A percentile compares a stretch with the other conserved stretches of the same genome.
These are phyloP conservation scores for Macroramphosus scolopax DNA, from an alignment of 2,797 vertebrate genomes.

Conservation along the genomic window DNA sequence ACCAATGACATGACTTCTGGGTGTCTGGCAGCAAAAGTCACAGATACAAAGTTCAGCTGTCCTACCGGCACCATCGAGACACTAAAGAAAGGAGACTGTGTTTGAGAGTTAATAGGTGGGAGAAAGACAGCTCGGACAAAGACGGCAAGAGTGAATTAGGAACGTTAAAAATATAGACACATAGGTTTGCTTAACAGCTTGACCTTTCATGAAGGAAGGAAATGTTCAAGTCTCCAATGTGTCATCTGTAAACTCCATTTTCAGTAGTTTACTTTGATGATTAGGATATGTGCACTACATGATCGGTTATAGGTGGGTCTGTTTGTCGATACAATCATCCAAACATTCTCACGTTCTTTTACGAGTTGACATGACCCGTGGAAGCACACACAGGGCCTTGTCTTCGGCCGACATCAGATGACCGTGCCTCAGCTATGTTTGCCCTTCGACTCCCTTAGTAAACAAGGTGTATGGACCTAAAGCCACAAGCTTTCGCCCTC, in stretches of 20 bases:
- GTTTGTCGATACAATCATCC: not conserved
- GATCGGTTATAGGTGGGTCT: no score
- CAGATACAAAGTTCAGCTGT: constrained; percentile 37
- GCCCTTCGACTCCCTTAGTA: constrained; percentile 40
- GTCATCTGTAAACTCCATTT: no score
- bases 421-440: constrained; percentile 34
- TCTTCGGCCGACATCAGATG: constrained; percentile 26
- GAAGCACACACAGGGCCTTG: constrained; percentile 15
- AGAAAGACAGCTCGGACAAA: constrained; percentile 3
- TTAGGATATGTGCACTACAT: not conserved
- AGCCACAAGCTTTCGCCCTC: constrained; percentile 3
- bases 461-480: constrained; percentile 31
- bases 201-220: no score
- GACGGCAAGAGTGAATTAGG: no score
- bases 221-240: no score
- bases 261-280: constrained; percentile 1
- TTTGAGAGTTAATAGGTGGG: not conserved
- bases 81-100: no score
- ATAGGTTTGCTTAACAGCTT: no score
- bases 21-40: constrained; percentile 34
- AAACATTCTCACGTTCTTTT: not conserved
- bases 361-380: not conserved
- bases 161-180: no score
- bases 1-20: constrained; percentile 50
- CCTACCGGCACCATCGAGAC: constrained; percentile 21